Evolutionary conservation across 2,797 vertebrate species (phyloP).

Genomic region (Periparus ater): DNA sequence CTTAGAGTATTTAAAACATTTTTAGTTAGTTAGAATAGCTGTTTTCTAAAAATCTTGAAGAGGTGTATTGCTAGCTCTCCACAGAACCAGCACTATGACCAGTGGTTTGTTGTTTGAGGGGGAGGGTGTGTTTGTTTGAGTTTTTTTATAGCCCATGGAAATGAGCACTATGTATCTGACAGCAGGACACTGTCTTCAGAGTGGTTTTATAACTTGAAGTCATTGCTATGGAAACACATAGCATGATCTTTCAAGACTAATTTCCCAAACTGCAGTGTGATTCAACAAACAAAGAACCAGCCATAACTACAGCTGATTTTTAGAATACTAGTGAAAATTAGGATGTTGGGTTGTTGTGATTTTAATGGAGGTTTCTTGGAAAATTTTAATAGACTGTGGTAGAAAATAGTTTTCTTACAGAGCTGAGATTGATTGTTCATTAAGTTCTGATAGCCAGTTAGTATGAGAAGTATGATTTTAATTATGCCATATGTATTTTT

Average conservation of each 20-base stretch:
- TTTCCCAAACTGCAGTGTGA: constrained; percentile 38
- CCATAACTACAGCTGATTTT: not conserved
- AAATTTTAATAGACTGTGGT: not conserved
- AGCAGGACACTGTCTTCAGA: constrained; percentile 50
- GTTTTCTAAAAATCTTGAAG: not conserved
- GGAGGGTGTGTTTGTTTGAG: rapidly evolving
- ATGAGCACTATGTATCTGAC: not conserved
- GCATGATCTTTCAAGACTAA: constrained; percentile 43
- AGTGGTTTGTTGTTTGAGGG: not conserved
- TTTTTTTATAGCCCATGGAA: not conserved
- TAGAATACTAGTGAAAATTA: not conserved
- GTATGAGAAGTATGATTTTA: not conserved
- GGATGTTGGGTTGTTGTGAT: not conserved
- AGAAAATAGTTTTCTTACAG: not conserved
- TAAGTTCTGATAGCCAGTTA: not conserved
- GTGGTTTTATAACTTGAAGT: constrained; percentile 54
- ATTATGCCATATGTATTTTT: not conserved
- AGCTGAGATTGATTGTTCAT: not conserved
- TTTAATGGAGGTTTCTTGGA: not conserved
- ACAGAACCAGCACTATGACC: not conserved
- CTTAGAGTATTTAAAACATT: not conserved
- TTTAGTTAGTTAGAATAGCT: not conserved
- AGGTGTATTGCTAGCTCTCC: not conserved
- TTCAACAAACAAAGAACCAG: constrained; percentile 35
- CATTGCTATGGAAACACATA: constrained; percentile 73